phyloP scores from a whole-genome alignment of 2,888 invertebrate species.

The Aphodius sticticus region DNA sequence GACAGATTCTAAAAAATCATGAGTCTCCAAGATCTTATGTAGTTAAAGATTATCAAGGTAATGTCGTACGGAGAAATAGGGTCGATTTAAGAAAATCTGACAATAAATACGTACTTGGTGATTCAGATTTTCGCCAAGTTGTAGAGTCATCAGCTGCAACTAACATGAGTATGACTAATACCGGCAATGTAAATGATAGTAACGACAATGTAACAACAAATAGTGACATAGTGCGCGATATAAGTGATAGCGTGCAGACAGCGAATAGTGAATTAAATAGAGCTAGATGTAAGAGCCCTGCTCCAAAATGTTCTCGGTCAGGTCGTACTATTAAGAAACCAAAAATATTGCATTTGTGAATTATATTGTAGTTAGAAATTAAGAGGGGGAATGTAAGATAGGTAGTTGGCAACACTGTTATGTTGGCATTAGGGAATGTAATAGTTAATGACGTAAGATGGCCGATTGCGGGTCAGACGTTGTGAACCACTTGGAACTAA shows the following conservation, averaged over 20 bases:
- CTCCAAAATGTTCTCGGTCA: not conserved
- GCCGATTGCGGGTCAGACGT: not conserved
- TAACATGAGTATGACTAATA: not conserved
- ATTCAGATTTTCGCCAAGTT: not conserved
- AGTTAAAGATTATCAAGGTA: not conserved
- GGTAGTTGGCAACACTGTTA: not conserved
- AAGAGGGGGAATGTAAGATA: not conserved
- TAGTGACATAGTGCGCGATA: not conserved
- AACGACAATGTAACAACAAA: not conserved
- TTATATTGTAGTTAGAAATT: not conserved
- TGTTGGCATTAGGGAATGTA: not conserved
- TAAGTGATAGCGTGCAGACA: not conserved
- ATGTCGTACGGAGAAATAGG: conserved; percentile 5
- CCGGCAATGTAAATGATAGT: not conserved
- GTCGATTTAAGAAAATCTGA: not conserved
- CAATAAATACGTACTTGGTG: conserved; percentile 4
- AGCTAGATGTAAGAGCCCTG: not conserved
- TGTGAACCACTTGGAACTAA: not conserved
- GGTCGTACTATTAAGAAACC: not conserved
- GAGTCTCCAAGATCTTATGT: conserved; percentile 8
- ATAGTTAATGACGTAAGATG: not conserved
- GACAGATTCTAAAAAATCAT: conserved; percentile 6
- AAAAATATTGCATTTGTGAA: not conserved
- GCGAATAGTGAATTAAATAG: not conserved
- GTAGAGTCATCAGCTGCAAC: not conserved